Base-by-base conservation (phyloP, 2,797 vertebrate species). In the Anableps anableps region DNA sequence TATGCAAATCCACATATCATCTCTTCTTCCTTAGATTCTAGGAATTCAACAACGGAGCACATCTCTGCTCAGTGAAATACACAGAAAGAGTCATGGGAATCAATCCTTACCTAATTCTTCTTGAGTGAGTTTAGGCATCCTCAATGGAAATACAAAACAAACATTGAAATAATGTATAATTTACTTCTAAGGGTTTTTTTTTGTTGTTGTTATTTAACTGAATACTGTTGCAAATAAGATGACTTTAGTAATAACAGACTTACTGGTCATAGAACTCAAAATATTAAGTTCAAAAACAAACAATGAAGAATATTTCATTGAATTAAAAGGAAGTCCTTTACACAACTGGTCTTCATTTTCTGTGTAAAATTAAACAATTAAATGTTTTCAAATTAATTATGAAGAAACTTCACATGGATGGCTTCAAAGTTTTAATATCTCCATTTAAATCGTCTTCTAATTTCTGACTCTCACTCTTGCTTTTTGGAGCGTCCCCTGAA, bases 401-500 rank as follows among this genome's bases (percentile, higher is more conserved):
- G 36, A 68, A 41, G 23, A 68, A 38, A n/a, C 21, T n/a, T 70
- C 4, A 41, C 38, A 64, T 36, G 36, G 62, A 60, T 60, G 58
- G 17, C 60, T 64, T 64, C 58, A 31, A 10, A 3, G 62, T 19
- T 66, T 66, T 66, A 41, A 41, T 41, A 38, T 68, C 19, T 68
- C 36, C 26, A 70, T 70, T 41, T 41, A 43, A 43, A 70, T 13
- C 4, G 4, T 36, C 31, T 50, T 26, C 19, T 51, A 6, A 51
- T 68, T 36, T 0, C 17, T 75, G 36, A 41, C 19, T 41, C 66
- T 77, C 60, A 77, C 13, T 77, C 62, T 45, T 41, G 76, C 38
- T 77, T 77, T 29, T 53, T 51, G 45, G 34, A 38, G 34, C 76
- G 76, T 70, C 76, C 76, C 48, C 26, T 77, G 48, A 77, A 77